phyloP scores from a whole-genome alignment of 2,113 vertebrate species.

The Catagonus wagneri region DNA sequence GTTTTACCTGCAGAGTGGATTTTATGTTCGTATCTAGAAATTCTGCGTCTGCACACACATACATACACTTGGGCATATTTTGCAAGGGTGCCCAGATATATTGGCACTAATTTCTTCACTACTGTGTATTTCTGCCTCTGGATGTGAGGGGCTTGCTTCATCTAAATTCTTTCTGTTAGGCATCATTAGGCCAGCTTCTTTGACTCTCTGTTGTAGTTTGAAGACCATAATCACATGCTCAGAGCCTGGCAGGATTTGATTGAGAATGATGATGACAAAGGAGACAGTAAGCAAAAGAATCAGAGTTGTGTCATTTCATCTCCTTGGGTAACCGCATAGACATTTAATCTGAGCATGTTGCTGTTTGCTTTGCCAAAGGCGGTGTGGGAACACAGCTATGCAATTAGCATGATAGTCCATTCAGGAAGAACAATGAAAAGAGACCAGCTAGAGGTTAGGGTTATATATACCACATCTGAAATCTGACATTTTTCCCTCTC shows the following conservation, averaged over 20 bases:
- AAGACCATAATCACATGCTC: conserved; percentile 47
- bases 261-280: conserved; percentile 7
- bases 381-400: background rate
- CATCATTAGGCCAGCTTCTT: conserved; percentile 26
- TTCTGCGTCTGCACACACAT: background rate
- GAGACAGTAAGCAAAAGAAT: conserved; percentile 17
- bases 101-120: background rate
- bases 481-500: conserved; percentile 19
- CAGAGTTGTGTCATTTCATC: conserved; percentile 52
- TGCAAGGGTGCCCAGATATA: background rate
- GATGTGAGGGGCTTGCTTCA: background rate
- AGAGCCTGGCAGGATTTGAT: conserved; percentile 33
- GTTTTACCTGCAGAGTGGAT: conserved; percentile 4
- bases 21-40: background rate
- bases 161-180: conserved; percentile 44
- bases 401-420: conserved; percentile 10
- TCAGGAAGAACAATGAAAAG: conserved; percentile 36
- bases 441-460: background rate
- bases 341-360: conserved; percentile 33
- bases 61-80: background rate
- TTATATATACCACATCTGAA: conserved; percentile 9
- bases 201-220: background rate
- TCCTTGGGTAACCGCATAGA: conserved; percentile 50
- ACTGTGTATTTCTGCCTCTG: background rate
- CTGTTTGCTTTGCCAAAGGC: conserved; percentile 47